Base-by-base conservation (phyloP, 1,140 invertebrate species). In the Diprion similis region DNA sequence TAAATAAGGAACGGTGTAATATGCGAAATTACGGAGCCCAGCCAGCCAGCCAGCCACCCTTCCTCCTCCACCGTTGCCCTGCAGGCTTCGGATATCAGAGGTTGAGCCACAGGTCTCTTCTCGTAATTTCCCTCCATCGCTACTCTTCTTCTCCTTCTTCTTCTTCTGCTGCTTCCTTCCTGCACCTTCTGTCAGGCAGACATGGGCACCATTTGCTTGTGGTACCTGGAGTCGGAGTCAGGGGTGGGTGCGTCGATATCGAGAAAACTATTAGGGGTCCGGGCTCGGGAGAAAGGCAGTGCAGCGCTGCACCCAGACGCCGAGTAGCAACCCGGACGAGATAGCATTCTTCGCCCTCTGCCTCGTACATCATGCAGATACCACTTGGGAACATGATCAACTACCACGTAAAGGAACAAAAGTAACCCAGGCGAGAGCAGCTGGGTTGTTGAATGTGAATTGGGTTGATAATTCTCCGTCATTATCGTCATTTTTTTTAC, bases 81-180 rank as follows among this genome's bases (percentile, higher is more conserved):
- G 24, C 24, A 37, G 24, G 24, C 24, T 37, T 37, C 24, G 24
- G 24, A 37, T 37, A 37, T 37, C 24, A 37, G 24, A 37, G 24
- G 24, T 37, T 37, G 24, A 37, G 24, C 24, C 24, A 37, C 24
- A 37, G 24, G 24, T 37, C 24, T 37, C 24, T 37, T 37, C 24
- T 37, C 24, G 24, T 6, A 37, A 37, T 37, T 37, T 37, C 71
- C 70, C 73, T 72, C 48, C 72, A 77, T 76, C 68, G 65, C 11
- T 65, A 59, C 73, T 19, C 47, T 24, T 46, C 65, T 70, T 69
- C 64, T 37, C 64, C 71, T 72, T 46, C 66, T 46, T 68, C 51
- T 66, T 68, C 46, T 10, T 15, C 10, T 37, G 59, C 64, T 19
- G 59, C 64, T 19, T 70, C 59, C 18, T 68, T 46, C 59, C 24